Evolutionary conservation across 1,140 invertebrate species (phyloP), one percentile per base, ranked within the genome.

Genomic region (Galendromus occidentalis): DNA sequence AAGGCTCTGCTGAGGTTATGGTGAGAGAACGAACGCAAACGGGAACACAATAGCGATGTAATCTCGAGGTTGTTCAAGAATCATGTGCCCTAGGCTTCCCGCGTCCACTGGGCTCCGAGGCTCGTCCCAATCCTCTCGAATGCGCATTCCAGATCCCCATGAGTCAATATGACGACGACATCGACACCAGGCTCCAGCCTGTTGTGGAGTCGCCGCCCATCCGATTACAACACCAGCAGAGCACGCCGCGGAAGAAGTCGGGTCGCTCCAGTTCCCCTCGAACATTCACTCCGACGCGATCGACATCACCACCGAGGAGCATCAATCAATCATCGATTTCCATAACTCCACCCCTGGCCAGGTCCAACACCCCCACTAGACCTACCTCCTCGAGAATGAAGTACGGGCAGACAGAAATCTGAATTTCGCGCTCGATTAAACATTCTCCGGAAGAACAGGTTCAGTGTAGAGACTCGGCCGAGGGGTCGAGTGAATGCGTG

Each of bases 221-320:
- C 14, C 51, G 51, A 59, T 59, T 33, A 59, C 51, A 59, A 59
- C 51, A 29, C 33, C 51, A 59, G 51, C 51, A 59, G 51, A 59
- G 51, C 51, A 59, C 51, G 12, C 51, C 51, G 20, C 51, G 22
- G 12, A 59, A 25, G 51, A 59, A 59, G 51, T 59, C 22, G 20
- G 2, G 25, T 22, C 12, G 51, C 4, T 4, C 22, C 33, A 33
- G 51, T 25, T 29, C 51, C 9, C 51, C 51, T 22, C 2, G 14
- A 59, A 6, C 25, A 6, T 59, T 22, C 25, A 33, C 14, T 9
- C 51, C 25, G 22, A 29, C 51, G 4, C 14, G 25, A 59, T 29
- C 51, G 25, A 25, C 51, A 20, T 14, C 22, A 25, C 33, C 51
- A 22, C 51, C 25, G 25, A 25, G 51, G 25, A 59, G 51, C 1